Base-by-base conservation (phyloP, 2,113 vertebrate genomes). In the Melanostigma gelatinosum region DNA sequence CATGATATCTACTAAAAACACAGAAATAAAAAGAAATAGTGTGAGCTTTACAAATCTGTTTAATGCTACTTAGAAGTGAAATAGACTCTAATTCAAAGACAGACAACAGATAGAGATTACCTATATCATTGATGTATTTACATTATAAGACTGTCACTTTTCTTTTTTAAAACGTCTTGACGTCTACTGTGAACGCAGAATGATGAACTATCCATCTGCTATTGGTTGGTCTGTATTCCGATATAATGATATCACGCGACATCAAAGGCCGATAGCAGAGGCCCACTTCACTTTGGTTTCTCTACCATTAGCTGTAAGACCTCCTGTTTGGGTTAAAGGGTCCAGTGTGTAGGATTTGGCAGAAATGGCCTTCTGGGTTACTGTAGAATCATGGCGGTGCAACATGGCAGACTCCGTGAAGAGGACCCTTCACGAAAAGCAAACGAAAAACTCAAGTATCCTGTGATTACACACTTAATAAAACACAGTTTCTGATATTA, bases 141-240 rank as follows among this genome's bases (percentile, higher is more conserved):
- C 62, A 42, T 10, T 4, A 34, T 13, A 4, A 34, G 15, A 48
- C 44, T 48, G 42, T 69, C 42, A 69, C 6, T 8, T 52, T 52
- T 22, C 2, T 24, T 29, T 29, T 29, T 29, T 3, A 29, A 29
- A 29, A 29, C 29, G 29, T 29, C 29, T 29, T 29, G 10, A 8
- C 3, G 2, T 52, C 29, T 52, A 22, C 66, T 38, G 40, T 48
- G 27, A 36, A 8, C 2, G 7, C 20, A 74, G 44, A 18, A 36
- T 64, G 24, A 38, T 40, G 6, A 75, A n/a, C 18, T 4, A 34
- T 60, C 10, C 40, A 9, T 15, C 46, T 40, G 72, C 46, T 52
- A 8, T 8, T 68, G 29, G 18, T 38, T 67, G 29, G 27, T 77
- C 64, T 58, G 54, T 36, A 77, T 68, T 36, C 58, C 60, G 20